Base-by-base conservation (phyloP, 2,113 vertebrate genomes). In the Platysternon megacephalum region DNA sequence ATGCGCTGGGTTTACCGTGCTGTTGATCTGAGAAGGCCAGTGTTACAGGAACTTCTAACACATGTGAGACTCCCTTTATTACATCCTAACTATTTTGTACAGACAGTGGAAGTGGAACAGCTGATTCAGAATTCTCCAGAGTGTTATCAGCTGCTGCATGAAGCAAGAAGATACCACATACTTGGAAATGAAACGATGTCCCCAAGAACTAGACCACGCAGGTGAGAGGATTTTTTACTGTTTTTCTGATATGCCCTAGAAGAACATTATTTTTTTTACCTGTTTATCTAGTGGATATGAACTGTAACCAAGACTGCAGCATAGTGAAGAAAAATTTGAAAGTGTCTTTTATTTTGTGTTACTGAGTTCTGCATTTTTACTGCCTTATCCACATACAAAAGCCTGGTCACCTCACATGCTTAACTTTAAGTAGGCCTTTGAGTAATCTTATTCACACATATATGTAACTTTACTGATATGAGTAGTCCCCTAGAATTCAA, bases 111-210 rank as follows among this genome's bases (percentile, higher is more conserved):
- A 92, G 99, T 99, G 89, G 99, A 99, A 97, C 99, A 99, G 94
- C 96, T 99, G 95, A 99, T 99, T 92, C 99, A 99, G 98, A 99
- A 98, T 14, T 99, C 99, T 58, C 99, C 99, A 0, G 99, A 99
- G 94, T 99, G 99, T 98, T 99, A 99, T 44, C 99, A 99, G 91
- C 98, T 99, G 79, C 98, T 99, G 91, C 99, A 99, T 1, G 99
- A 99, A 97, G 99, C 99, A 94, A 98, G 99, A 51, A 98, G 99
- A 32, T 99, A 99, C 97, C 99, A 99, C 28, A 99, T 99, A 94
- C 99, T 99, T 7, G 99, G 99, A 84, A 99, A 99, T 51, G 99
- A 99, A 98, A 99, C 99, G 99, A 99, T 99, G 99, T 99, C 99
- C 83, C 99, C 99, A 93, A 98, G 99, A 96, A 99, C 99, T 16